A percentile compares a stretch with the other conserved stretches of the same genome.
Evolutionary conservation across 2,888 invertebrate genomes (phyloP).

Genomic region (Drosophila mayaguana): DNA sequence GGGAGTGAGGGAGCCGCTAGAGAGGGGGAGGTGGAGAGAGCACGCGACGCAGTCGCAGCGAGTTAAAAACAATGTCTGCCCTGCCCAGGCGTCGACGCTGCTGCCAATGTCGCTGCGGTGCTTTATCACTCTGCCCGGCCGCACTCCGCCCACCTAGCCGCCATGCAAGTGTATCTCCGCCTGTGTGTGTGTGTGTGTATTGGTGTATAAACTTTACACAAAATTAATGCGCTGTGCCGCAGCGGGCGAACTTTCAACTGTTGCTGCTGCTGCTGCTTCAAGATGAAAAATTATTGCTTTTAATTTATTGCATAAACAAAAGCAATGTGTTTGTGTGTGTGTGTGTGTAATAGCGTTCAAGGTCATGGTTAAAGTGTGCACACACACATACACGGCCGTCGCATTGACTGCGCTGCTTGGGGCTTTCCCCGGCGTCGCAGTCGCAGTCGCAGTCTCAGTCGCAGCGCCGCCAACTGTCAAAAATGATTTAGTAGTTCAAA

Average conservation of each 20-base stretch:
- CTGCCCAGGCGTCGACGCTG: conserved; percentile 49
- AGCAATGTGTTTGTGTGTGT: conserved; percentile 48
- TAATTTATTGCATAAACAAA: conserved; percentile 84
- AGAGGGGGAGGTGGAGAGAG: conserved; percentile 8
- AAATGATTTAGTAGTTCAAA: conserved; percentile 82
- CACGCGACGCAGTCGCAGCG: conserved; percentile 71
- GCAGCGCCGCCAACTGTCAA: conserved; percentile 77
- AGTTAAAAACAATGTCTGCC: conserved; percentile 77
- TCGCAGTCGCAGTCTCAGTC: conserved; percentile 69
- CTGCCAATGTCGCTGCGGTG: conserved; percentile 74
- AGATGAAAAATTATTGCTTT: conserved; percentile 84
- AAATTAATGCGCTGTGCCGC: conserved; percentile 80
- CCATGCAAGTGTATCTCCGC: conserved; percentile 11
- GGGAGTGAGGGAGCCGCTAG: neutral
- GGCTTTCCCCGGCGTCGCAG: conserved; percentile 77
- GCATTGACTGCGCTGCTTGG: conserved; percentile 66
- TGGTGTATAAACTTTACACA: conserved; percentile 72
- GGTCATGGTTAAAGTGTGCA: conserved; percentile 75
- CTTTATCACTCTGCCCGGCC: conserved; percentile 76
- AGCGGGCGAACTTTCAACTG: conserved; percentile 82
- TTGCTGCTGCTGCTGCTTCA: conserved; percentile 75
- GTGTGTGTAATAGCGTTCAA: conserved; percentile 66
- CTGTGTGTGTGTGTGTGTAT: conserved; percentile 32
- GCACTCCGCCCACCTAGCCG: conserved; percentile 8
- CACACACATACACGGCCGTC: conserved; percentile 35